A percentile compares a stretch with the other conserved stretches of the same genome.
These are phyloP conservation scores for Thera obeliscata DNA, from an alignment of 2,888 invertebrate genomes.

Conservation along the genomic window DNA sequence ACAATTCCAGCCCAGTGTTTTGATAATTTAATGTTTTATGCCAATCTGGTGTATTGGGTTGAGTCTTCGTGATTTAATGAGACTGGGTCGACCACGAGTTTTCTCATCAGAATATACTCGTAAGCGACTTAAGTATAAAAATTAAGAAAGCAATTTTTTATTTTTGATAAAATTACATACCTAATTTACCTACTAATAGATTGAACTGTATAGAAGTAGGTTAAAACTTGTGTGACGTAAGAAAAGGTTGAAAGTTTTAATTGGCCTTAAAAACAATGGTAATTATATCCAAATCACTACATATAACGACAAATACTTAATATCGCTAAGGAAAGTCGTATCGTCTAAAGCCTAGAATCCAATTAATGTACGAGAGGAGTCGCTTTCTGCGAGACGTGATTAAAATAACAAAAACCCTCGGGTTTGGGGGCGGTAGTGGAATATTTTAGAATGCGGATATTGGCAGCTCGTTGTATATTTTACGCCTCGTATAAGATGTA, in stretches of 20 bases:
- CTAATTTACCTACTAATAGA: too few species aligned
- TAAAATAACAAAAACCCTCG: constrained; percentile 58
- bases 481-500: background rate
- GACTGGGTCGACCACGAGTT: too few species aligned
- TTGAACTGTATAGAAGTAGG: too few species aligned
- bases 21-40: constrained; percentile 47
- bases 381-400: constrained; percentile 55
- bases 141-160: too few species aligned
- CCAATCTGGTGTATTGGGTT: constrained; percentile 45
- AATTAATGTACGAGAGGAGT: constrained; percentile 66
- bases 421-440: constrained; percentile 10
- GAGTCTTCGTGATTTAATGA: constrained; percentile 8
- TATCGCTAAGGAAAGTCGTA: constrained; percentile 18
- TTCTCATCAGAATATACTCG: too few species aligned
- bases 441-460: constrained; percentile 22
- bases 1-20: constrained; percentile 52
- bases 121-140: too few species aligned
- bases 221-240: too few species aligned
- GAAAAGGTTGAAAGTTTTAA: too few species aligned
- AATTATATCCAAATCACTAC: too few species aligned
- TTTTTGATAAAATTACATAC: too few species aligned
- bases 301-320: background rate
- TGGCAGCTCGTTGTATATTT: constrained; percentile 8
- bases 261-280: too few species aligned
- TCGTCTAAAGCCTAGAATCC: constrained; percentile 48